phyloP scores from a whole-genome alignment of 2,888 invertebrate species.

The Escarpia spicata region DNA sequence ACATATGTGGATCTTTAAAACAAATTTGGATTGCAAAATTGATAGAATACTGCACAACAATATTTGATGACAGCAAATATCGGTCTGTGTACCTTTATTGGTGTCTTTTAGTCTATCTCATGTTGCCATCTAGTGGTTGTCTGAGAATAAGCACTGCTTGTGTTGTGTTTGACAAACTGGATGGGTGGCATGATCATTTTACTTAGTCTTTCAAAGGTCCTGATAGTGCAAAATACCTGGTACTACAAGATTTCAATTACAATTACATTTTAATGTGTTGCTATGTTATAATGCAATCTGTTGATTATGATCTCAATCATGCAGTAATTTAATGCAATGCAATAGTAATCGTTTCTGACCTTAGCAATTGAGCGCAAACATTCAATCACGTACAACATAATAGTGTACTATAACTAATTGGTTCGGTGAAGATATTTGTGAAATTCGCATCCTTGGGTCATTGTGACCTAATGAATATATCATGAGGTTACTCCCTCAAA shows the following conservation, averaged over 20 bases:
- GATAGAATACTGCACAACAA: too few relatives aligned
- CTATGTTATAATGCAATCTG: neutral
- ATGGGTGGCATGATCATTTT: too few relatives aligned
- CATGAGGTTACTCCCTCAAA: neutral
- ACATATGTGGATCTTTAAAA: too few relatives aligned
- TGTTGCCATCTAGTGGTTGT: neutral
- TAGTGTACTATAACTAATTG: neutral
- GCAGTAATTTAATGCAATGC: neutral
- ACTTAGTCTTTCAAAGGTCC: too few relatives aligned
- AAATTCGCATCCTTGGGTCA: neutral
- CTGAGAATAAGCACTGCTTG: neutral
- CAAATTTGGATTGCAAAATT: too few relatives aligned
- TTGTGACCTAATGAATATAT: neutral
- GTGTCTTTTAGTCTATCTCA: neutral
- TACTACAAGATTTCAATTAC: neutral
- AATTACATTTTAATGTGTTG: neutral
- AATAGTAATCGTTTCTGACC: neutral
- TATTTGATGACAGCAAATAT: too few relatives aligned
- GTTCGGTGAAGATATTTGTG: neutral
- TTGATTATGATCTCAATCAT: neutral
- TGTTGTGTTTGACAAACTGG: neutral
- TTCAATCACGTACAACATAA: neutral
- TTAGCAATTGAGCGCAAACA: neutral
- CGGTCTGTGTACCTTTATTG: too few relatives aligned
- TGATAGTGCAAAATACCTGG: neutral